Evolutionary conservation across 2,113 vertebrate species (phyloP).

Genomic region (Mus pahari): DNA sequence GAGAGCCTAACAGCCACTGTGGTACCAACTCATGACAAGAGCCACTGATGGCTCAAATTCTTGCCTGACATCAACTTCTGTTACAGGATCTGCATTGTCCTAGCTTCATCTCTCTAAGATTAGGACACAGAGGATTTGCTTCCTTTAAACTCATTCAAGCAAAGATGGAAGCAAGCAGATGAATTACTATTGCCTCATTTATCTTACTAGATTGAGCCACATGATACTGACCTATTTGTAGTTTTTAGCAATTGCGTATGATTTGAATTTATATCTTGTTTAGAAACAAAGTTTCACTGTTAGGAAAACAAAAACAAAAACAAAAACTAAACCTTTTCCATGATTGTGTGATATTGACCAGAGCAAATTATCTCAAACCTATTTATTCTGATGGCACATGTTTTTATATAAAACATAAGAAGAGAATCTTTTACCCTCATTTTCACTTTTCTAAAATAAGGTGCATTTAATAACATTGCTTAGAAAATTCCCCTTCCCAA

Average conservation of each 20-base stretch:
- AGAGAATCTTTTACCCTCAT: not conserved
- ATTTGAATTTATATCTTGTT: not conserved
- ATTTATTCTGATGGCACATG: not conserved
- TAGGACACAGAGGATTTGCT: not conserved
- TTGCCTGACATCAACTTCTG: not conserved
- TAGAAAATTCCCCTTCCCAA: constrained; percentile 9
- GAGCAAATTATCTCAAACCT: constrained; percentile 45
- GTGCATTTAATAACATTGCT: constrained; percentile 38
- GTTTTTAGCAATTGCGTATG: not conserved
- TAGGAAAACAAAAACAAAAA: not conserved
- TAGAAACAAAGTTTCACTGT: constrained; percentile 27
- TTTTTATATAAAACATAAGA: constrained; percentile 35
- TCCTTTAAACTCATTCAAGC: not conserved
- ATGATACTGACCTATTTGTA: not conserved
- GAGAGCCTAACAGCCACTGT: not conserved
- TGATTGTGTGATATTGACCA: not conserved
- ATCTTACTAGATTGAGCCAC: not conserved
- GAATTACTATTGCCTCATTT: not conserved
- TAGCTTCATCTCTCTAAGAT: too few relatives aligned
- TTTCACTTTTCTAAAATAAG: constrained; percentile 25
- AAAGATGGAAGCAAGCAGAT: not conserved
- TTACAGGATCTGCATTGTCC: not conserved
- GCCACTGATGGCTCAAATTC: not conserved
- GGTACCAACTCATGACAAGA: not conserved
- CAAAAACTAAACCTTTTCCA: not conserved